phyloP scores from a whole-genome alignment of 1,140 invertebrate genomes.

The Colletes gigas region DNA sequence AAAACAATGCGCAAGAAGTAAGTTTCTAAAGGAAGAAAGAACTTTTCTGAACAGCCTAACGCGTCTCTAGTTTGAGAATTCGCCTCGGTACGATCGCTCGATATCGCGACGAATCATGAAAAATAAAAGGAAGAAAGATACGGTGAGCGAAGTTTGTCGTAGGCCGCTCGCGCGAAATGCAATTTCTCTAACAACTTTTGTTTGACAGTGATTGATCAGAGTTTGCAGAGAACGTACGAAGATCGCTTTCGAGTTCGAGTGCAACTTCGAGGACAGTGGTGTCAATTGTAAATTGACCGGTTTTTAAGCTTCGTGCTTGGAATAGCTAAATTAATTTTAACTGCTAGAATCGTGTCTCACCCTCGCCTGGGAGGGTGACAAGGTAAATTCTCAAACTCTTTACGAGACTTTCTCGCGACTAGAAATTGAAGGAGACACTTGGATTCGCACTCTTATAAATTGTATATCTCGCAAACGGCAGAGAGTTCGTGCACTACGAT shows the following conservation, averaged over 20 bases:
- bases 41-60: conserved; percentile 5
- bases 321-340: conserved; percentile 10
- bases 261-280: conserved; percentile 17
- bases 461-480: no score
- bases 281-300: conserved; percentile 10
- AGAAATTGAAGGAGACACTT: no score
- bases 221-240: not conserved
- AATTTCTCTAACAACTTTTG: not conserved
- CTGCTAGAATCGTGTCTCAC: no score
- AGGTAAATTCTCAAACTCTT: no score
- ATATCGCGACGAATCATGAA: not conserved
- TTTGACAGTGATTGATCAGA: not conserved
- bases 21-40: conserved; percentile 1
- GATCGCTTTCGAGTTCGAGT: not conserved
- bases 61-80: not conserved
- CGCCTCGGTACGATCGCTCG: not conserved
- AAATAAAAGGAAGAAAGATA: not conserved
- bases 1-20: not conserved
- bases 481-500: no score
- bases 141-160: not conserved
- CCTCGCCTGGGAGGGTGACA: no score
- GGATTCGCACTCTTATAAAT: no score
- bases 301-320: conserved; percentile 32
- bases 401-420: no score
- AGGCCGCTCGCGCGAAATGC: not conserved